These are phyloP conservation scores for zebrafish (Danio rerio) DNA, from an alignment of 2,113 vertebrate genomes.

Conservation along the genomic window GRCz12tu NC_133188.1:36128501-36129000, in stretches of 20 bases:
- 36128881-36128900: not conserved
- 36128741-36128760: not conserved
- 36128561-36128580: not conserved
- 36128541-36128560: conserved; percentile 36
- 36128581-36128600: conserved; percentile 3
- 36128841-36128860: not conserved
- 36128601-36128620: not conserved
- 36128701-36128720: not conserved
- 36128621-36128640: not conserved
- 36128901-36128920: conserved; percentile 3
- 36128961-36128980: not conserved
- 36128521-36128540: conserved; percentile 25
- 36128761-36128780: conserved; percentile 10
- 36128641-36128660: not conserved
- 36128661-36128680: not conserved
- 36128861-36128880: not conserved
- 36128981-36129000: not conserved
- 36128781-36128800: not conserved
- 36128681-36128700: conserved; percentile 2
- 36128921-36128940: conserved; percentile 11
- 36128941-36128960: not conserved
- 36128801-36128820: not conserved
- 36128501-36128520: conserved; percentile 28
- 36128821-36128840: not conserved
- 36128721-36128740: not conserved